Conservation (phyloP, 1,140 invertebrate species). For the Gryon sp. region DNA sequence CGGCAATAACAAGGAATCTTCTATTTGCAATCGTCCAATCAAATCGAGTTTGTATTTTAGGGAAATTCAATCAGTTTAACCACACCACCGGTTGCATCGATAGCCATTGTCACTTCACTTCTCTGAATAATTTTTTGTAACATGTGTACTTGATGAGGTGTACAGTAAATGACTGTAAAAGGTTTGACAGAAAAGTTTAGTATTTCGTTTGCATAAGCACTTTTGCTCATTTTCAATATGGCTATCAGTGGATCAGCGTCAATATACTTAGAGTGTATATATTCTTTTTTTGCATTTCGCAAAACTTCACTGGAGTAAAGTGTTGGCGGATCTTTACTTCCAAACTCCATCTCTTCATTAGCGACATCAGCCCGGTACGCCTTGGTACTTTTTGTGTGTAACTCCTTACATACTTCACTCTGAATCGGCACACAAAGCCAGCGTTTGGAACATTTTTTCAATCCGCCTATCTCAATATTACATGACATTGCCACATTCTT, state of each 20-base stretch:
- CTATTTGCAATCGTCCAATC: background rate
- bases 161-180: background rate
- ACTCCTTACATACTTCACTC: background rate
- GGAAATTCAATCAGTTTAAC: too few species aligned
- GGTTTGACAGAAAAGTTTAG: background rate
- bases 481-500: background rate
- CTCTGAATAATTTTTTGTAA: too few species aligned
- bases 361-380: too few species aligned
- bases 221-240: conserved; percentile 8
- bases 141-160: background rate
- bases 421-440: conserved; percentile 8
- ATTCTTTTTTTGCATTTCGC: conserved; percentile 15
- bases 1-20: too few species aligned
- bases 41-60: too few species aligned
- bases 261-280: background rate
- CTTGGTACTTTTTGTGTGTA: background rate
- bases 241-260: conserved; percentile 9
- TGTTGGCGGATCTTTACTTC: too few species aligned
- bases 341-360: too few species aligned
- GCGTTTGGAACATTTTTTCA: conserved; percentile 22
- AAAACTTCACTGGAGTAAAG: conserved; percentile 2
- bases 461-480: background rate
- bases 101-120: too few species aligned
- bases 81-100: too few species aligned
- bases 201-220: background rate